Conservation (phyloP, 2,888 invertebrate species). For the Chrysopilus asiliformis region DNA sequence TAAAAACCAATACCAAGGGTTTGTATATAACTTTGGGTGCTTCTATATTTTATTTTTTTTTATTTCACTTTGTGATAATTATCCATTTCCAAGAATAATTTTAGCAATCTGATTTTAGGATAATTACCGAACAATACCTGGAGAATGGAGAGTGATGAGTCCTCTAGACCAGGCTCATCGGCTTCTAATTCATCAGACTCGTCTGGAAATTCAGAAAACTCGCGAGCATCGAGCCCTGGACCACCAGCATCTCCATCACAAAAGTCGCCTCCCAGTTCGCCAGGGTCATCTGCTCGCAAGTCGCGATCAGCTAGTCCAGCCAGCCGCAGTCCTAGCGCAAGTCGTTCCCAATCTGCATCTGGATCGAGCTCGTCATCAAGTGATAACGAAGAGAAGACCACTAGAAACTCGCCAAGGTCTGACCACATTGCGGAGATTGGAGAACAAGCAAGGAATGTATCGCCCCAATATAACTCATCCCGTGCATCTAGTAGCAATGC, state of each 20-base stretch:
- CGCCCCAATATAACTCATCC: conserved; percentile 11
- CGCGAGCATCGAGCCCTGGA: conserved; percentile 21
- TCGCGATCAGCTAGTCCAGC: conserved; percentile 19
- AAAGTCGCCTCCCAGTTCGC: conserved; percentile 26
- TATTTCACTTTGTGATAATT: no score
- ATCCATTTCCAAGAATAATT: no score
- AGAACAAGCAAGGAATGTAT: no score
- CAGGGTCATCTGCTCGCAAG: conserved; percentile 33
- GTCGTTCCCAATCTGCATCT: conserved; percentile 25
- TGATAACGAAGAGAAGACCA: conserved; percentile 19
- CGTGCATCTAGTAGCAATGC: conserved; percentile 19
- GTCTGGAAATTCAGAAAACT: conserved; percentile 38
- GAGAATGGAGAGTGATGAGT: conserved; percentile 27
- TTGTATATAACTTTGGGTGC: no score
- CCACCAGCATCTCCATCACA: conserved; percentile 25
- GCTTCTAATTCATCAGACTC: conserved; percentile 36
- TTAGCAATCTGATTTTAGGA: no score
- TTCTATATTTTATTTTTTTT: no score
- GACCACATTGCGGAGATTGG: conserved; percentile 10
- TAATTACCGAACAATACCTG: no score
- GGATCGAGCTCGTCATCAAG: conserved; percentile 24
- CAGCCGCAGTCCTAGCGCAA: no score
- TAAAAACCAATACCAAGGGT: no score
- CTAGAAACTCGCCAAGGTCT: no score
- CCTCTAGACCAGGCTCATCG: conserved; percentile 29